A percentile compares a stretch with the other conserved stretches of the same genome.
Evolutionary conservation across 2,888 invertebrate species (phyloP).

Genomic region (Coelinius sp.): DNA sequence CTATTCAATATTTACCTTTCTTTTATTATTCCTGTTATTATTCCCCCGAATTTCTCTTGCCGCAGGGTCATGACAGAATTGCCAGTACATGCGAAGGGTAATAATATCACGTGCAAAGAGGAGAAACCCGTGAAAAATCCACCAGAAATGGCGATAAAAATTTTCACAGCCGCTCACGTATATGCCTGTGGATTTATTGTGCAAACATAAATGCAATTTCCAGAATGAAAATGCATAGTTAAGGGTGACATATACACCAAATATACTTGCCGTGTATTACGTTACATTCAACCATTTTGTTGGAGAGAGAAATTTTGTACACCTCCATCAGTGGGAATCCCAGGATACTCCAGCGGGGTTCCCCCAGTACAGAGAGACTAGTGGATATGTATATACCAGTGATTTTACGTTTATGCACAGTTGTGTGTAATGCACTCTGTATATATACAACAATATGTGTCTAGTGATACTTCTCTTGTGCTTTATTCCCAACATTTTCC

Average conservation of each 20-base stretch:
- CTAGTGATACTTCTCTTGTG: background rate
- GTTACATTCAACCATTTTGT: constrained; percentile 15
- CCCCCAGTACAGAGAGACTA: background rate
- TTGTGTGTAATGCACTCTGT: background rate
- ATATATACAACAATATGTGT: constrained; percentile 1
- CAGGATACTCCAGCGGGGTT: background rate
- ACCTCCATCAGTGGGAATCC: background rate
- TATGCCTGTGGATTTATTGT: constrained; percentile 49
- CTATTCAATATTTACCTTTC: constrained; percentile 16
- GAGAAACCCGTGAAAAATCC: constrained; percentile 26
- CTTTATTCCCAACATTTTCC: background rate
- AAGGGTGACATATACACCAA: constrained; percentile 29
- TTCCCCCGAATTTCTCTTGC: background rate
- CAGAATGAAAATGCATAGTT: constrained; percentile 51
- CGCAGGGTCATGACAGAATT: constrained; percentile 5
- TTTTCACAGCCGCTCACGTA: constrained; percentile 36
- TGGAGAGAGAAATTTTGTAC: background rate
- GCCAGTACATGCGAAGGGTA: constrained; percentile 1
- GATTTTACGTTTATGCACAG: background rate
- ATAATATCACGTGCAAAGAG: background rate
- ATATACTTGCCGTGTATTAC: background rate
- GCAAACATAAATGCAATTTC: constrained; percentile 54
- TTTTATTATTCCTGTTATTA: background rate
- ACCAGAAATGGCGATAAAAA: constrained; percentile 26
- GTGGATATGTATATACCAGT: background rate